Conservation (phyloP, 2,797 vertebrate genomes). For the Austrolebias charrua region DNA sequence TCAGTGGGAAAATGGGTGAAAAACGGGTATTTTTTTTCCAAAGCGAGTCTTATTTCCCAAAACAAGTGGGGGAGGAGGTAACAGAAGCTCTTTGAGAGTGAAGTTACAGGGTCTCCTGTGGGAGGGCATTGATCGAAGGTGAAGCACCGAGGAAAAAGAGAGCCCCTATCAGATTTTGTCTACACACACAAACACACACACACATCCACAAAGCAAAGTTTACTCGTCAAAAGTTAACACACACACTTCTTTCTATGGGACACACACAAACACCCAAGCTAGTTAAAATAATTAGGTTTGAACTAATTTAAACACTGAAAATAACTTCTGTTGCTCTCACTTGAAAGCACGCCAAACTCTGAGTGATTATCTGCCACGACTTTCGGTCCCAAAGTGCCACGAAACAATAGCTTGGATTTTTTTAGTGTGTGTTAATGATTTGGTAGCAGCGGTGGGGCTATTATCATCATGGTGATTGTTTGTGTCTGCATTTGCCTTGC, state of each 20-base stretch:
- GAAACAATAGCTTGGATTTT: constrained; percentile 34
- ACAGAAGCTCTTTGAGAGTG: constrained; percentile 76
- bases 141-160: constrained; percentile 60
- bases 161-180: constrained; percentile 67
- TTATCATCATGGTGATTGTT: constrained; percentile 57
- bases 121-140: constrained; percentile 74
- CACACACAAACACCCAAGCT: constrained; percentile 29
- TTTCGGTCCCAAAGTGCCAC: constrained; percentile 35
- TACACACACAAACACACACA: constrained; percentile 37
- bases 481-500: constrained; percentile 62
- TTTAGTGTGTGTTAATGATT: constrained; percentile 32
- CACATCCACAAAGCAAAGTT: constrained; percentile 27
- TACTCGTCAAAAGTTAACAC: constrained; percentile 28
- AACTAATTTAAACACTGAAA: constrained; percentile 11
- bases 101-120: constrained; percentile 76
- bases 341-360: constrained; percentile 31
- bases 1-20: constrained; percentile 54
- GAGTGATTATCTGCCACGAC: constrained; percentile 34
- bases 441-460: constrained; percentile 42
- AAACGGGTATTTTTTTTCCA: constrained; percentile 41
- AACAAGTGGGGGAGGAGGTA: constrained; percentile 61
- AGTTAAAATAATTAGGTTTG: not conserved
- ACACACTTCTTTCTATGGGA: constrained; percentile 23
- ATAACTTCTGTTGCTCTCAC: constrained; percentile 20
- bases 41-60: constrained; percentile 71